phyloP scores from a whole-genome alignment of 2,113 vertebrate genomes.

The Platichthys flesus region DNA sequence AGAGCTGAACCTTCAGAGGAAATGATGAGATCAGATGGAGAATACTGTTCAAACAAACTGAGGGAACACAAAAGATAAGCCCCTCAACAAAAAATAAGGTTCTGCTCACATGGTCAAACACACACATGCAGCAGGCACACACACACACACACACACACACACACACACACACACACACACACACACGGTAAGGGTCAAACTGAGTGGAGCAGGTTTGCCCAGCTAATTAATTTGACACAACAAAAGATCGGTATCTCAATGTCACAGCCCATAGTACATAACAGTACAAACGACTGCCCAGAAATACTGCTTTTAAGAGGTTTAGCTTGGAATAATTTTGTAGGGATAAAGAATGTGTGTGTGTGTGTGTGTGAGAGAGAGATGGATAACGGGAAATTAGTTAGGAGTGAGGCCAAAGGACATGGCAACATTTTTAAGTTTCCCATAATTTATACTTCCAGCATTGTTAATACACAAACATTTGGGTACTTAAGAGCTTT shows the following conservation, averaged over 20 bases:
- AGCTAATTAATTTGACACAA: constrained; percentile 71
- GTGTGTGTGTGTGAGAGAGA: too few species aligned
- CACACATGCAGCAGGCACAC: not conserved
- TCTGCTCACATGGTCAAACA: not conserved
- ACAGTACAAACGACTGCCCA: constrained; percentile 16
- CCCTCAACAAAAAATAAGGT: constrained; percentile 12
- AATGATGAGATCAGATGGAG: not conserved
- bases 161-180: not conserved
- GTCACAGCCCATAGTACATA: constrained; percentile 50
- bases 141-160: not conserved
- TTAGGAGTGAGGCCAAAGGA: not conserved
- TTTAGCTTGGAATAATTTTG: constrained; percentile 6
- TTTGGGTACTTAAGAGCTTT: not conserved
- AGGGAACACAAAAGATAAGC: constrained; percentile 27
- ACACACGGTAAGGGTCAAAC: constrained; percentile 42
- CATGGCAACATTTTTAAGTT: not conserved
- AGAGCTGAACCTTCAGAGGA: not conserved
- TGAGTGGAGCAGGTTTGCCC: constrained; percentile 35
- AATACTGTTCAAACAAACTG: not conserved
- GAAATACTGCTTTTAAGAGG: constrained; percentile 24
- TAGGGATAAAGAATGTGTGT: not conserved
- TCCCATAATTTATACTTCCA: not conserved
- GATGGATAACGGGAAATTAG: too few species aligned
- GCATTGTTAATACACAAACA: not conserved
- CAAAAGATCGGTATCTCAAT: constrained; percentile 70